Percentiles rank a stretch among this genome's conserved stretches.
Evolutionary conservation across 2,797 vertebrate genomes (phyloP).

Genomic region (Megaceryle alcyon): DNA sequence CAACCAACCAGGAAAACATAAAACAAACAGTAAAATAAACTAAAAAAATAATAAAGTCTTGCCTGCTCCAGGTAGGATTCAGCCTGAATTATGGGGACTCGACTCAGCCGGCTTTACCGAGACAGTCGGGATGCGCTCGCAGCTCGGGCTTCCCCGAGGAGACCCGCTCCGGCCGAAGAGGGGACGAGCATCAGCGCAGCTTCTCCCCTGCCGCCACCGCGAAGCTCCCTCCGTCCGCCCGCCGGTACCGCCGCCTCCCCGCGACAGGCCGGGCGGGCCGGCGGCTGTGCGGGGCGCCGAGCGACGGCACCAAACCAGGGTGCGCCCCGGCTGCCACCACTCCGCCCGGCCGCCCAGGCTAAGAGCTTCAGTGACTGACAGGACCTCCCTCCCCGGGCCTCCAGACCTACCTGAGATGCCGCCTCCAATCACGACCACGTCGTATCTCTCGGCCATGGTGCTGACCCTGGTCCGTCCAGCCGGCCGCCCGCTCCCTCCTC

Average conservation of each 20-base stretch:
- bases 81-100: rapidly evolving
- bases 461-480: neutral
- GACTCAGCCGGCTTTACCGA: neutral
- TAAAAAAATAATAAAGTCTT: neutral
- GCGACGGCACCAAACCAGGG: neutral
- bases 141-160: neutral
- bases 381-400: too few relatives aligned
- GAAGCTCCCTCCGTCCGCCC: neutral
- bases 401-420: conserved; percentile 89
- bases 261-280: too few relatives aligned
- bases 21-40: neutral
- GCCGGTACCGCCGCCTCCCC: neutral
- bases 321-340: neutral
- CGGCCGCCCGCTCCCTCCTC: neutral
- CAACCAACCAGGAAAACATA: too few relatives aligned
- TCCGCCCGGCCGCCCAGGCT: neutral
- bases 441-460: conserved; percentile 85
- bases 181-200: neutral
- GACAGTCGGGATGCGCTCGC: neutral
- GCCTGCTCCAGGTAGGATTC: neutral
- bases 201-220: neutral
- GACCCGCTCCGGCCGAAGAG: neutral
- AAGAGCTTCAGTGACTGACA: neutral
- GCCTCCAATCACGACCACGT: conserved; percentile 91
- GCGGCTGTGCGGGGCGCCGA: neutral